These are phyloP conservation scores for Strigamia maritima DNA, from an alignment of 2,888 invertebrate species.

Conservation along the genomic window DNA sequence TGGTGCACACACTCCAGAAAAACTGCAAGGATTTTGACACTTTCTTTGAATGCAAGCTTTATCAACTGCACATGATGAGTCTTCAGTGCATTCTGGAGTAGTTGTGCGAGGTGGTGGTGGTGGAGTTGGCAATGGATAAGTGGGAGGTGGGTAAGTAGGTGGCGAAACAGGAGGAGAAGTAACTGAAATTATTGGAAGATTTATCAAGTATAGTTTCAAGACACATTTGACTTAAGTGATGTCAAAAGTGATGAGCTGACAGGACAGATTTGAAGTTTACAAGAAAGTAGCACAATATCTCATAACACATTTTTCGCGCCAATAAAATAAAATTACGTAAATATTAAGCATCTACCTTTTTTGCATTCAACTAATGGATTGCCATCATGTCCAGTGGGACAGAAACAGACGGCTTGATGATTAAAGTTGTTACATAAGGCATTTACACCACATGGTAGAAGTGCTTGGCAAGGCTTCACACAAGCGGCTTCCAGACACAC, in stretches of 20 bases:
- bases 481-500: conserved; percentile 56
- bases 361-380: conserved; percentile 61
- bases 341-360: conserved; percentile 22
- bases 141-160: not conserved
- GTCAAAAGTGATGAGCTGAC: conserved; percentile 2
- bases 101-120: conserved; percentile 39
- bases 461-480: conserved; percentile 44
- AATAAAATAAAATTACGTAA: not conserved
- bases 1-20: conserved; percentile 65
- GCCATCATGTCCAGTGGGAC: conserved; percentile 70
- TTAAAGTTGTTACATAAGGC: conserved; percentile 49
- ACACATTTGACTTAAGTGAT: not conserved
- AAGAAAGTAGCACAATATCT: not conserved
- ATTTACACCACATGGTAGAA: conserved; percentile 45
- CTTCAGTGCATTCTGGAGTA: conserved; percentile 67
- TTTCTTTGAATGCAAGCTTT: conserved; percentile 76
- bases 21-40: conserved; percentile 79
- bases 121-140: conserved; percentile 33
- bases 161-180: not conserved
- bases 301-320: not conserved
- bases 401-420: conserved; percentile 78
- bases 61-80: conserved; percentile 80
- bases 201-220: not conserved
- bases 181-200: not conserved
- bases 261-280: not conserved